Evolutionary conservation across 2,113 vertebrate genomes (phyloP).

Genomic region (Cheirogaleus medius): DNA sequence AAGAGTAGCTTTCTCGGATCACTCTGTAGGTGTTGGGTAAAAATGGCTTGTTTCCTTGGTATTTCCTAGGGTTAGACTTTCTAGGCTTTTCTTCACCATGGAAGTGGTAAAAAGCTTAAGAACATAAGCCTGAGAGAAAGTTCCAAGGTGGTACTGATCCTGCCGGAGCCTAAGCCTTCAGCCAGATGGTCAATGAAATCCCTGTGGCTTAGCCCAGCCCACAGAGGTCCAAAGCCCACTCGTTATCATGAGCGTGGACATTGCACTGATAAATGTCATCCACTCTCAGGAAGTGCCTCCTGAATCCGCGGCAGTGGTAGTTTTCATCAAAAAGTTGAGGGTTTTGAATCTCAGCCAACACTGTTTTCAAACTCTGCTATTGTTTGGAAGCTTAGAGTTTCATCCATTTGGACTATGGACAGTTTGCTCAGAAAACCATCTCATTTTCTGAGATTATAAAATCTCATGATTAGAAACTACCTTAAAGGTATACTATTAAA

Average conservation of each 20-base stretch:
- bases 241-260: neutral
- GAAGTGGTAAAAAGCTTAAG: neutral
- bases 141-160: neutral
- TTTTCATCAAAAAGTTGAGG: neutral
- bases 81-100: neutral
- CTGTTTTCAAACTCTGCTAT: neutral
- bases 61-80: neutral
- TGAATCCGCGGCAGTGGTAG: neutral
- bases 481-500: neutral
- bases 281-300: neutral
- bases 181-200: neutral
- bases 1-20: neutral
- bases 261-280: neutral
- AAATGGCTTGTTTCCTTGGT: neutral
- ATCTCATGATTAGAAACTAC: neutral
- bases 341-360: neutral
- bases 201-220: neutral
- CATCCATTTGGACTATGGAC: neutral
- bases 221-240: neutral
- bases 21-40: neutral
- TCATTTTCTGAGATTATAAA: constrained; percentile 1
- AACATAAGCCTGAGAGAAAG: neutral
- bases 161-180: neutral
- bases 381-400: neutral
- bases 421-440: neutral